Evolutionary conservation across 2,888 invertebrate genomes (phyloP).

Genomic region (Eurytoma californica): DNA sequence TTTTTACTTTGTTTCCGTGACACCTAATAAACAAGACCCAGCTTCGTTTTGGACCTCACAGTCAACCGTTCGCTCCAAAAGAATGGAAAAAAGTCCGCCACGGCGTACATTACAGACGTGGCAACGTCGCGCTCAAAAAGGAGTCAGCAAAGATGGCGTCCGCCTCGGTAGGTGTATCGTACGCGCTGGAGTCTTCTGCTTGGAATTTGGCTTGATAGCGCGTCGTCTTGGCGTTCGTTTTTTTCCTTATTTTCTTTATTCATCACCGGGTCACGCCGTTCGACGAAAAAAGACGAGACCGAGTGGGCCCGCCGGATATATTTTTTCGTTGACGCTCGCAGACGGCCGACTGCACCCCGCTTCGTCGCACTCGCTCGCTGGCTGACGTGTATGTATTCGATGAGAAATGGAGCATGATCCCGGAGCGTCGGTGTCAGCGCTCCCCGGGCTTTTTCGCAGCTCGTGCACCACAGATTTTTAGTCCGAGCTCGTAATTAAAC

Average conservation of each 20-base stretch:
- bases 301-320: not conserved
- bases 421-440: not conserved
- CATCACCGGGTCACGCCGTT: not conserved
- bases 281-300: not conserved
- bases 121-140: not conserved
- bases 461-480: conserved; percentile 1
- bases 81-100: not conserved
- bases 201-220: conserved; percentile 25
- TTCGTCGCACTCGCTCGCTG: conserved; percentile 1
- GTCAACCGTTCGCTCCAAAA: no score
- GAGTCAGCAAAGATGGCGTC: conserved; percentile 70
- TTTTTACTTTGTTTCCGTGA: no score
- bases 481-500: not conserved
- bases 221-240: not conserved
- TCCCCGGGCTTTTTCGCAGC: not conserved
- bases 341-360: conserved; percentile 35
- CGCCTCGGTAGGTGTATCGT: conserved; percentile 70
- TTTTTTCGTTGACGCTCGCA: conserved; percentile 3
- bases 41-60: no score
- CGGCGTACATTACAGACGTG: not conserved
- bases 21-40: not conserved
- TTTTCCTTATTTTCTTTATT: not conserved
- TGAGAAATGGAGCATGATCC: conserved; percentile 37
- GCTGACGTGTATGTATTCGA: conserved; percentile 52
- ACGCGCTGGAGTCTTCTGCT: conserved; percentile 37